These are phyloP conservation scores for Trialeurodes vaporariorum DNA, from an alignment of 1,140 invertebrate genomes.

Conservation along the genomic window DNA sequence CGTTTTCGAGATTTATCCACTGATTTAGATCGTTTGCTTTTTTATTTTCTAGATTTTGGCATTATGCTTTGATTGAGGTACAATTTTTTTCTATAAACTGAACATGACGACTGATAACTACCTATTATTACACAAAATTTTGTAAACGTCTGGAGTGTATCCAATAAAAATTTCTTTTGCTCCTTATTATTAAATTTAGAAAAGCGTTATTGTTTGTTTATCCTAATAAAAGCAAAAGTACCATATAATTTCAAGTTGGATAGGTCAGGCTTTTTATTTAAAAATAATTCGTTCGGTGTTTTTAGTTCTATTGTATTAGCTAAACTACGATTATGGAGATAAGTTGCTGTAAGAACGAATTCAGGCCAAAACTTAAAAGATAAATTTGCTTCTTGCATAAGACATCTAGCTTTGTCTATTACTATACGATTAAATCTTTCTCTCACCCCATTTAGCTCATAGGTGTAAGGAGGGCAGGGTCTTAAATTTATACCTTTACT, in stretches of 20 bases:
- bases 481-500: neutral
- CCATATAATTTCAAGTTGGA: slow-evolving; percentile 16
- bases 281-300: neutral
- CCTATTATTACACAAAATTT: no score
- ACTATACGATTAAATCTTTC: neutral
- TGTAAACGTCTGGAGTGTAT: no score
- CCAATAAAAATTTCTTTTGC: no score
- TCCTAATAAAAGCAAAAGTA: slow-evolving; percentile 22
- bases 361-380: neutral
- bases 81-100: no score
- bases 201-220: no score
- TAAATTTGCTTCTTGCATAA: neutral
- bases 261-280: neutral
- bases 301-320: neutral
- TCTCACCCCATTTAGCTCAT: neutral
- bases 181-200: no score
- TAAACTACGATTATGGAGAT: neutral
- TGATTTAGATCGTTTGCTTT: no score
- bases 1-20: no score
- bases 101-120: no score
- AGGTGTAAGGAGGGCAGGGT: neutral
- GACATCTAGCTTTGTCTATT: neutral
- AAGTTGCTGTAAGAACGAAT: neutral
- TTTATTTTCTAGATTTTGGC: no score
- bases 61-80: no score